Percentiles rank a stretch among this genome's conserved stretches.
Conservation (phyloP, 2,113 vertebrate species). For the Lipotes vexillifer region DNA sequence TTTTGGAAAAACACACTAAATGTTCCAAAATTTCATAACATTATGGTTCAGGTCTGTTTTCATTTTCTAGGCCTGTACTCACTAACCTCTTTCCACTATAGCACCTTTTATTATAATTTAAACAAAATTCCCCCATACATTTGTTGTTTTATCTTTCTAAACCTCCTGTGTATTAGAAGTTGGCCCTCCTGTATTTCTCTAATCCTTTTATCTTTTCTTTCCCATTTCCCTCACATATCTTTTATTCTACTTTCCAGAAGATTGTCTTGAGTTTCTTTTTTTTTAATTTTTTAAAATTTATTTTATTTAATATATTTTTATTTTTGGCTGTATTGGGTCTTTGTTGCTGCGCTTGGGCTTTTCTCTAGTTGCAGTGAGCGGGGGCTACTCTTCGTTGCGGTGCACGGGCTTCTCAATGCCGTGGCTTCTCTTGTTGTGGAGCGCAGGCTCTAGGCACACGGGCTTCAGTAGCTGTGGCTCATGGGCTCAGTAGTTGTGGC, state of each 20-base stretch:
- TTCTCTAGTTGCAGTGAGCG: too few relatives aligned
- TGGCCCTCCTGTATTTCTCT: neutral
- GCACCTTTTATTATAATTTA: neutral
- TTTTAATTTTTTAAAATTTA: too few relatives aligned
- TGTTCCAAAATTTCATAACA: neutral
- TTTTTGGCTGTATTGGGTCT: too few relatives aligned
- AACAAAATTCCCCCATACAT: neutral
- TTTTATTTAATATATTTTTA: too few relatives aligned
- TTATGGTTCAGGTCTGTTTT: neutral
- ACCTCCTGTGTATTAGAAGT: neutral
- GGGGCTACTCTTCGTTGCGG: too few relatives aligned
- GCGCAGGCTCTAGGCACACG: too few relatives aligned
- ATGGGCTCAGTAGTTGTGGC: too few relatives aligned
- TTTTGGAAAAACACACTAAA: neutral
- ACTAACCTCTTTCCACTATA: neutral
- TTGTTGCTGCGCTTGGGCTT: too few relatives aligned
- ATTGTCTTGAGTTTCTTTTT: neutral
- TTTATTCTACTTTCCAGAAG: neutral
- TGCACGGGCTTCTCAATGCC: too few relatives aligned
- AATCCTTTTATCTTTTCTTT: neutral
- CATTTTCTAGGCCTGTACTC: neutral
- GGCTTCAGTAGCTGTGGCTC: too few relatives aligned
- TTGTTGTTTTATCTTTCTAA: neutral
- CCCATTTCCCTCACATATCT: neutral
- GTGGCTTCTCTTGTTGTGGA: too few relatives aligned